Base-by-base conservation (phyloP, 1,140 invertebrate genomes). In the Himalopsyche phryganea region DNA sequence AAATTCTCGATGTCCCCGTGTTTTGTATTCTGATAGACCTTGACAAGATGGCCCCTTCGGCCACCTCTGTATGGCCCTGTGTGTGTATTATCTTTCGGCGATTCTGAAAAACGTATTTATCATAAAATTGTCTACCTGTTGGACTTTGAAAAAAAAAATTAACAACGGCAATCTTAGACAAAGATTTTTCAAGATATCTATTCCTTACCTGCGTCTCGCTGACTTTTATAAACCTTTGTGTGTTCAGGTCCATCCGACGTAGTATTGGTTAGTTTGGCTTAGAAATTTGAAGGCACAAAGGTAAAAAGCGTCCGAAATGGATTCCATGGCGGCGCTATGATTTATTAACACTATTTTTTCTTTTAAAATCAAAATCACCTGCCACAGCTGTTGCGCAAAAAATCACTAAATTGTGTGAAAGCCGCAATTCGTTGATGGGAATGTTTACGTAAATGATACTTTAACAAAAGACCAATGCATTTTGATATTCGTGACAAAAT, bases 111-210 rank as follows among this genome's bases (percentile, higher is more conserved):
- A 20, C 35, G 44, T 58, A 58, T 58, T 58, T 58, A 58, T 58
- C 55, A 58, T 58, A 58, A 58, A 58, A 50, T 44, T 58, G 44
- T 58, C 49, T 58, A 58, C 55, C 55, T 58, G 55, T 58, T 32
- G 23, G 23, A 9, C 4, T 28, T 28, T 41, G 6, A 33, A 4
- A 28, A 50, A 58, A 58, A 58, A 58, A 58, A 23, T 19, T 11
- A 32, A 46, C 42, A 36, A 28, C 18, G 28, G 35, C 35, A 17
- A n/a, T 20, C 23, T 33, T 23, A 17, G 32, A 51, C 55, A 58
- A 58, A 50, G 49, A 58, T 56, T 52, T 11, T 41, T 44, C 17
- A 38, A 36, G 38, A 52, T 54, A n/a, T 41, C 42, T 40, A n/a
- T n/a, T 23, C 40, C 47, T 40, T 58, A 48, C 41, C 42, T 50